Conservation (phyloP, 2,888 invertebrate genomes). For the Lithosia quadra region DNA sequence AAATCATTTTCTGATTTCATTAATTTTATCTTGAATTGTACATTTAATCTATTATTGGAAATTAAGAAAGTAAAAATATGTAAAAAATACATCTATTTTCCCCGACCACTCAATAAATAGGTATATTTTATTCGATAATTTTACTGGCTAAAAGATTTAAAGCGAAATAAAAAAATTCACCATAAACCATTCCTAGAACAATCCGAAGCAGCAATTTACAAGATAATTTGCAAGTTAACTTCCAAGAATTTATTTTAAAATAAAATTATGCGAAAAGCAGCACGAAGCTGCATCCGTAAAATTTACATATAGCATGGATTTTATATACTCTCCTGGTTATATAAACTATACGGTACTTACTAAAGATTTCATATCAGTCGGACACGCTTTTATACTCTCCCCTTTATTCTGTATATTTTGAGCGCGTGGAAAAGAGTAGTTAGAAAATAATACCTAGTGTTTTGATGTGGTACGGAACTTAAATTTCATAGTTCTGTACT, state of each 20-base stretch:
- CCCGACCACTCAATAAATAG: too few relatives aligned
- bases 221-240: conserved; percentile 8
- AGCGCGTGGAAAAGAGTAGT: conserved; percentile 13
- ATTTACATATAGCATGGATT: conserved; percentile 24
- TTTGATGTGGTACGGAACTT: not conserved
- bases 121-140: too few relatives aligned
- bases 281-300: conserved; percentile 18
- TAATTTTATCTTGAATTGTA: too few relatives aligned
- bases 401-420: conserved; percentile 13
- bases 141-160: not conserved
- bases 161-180: too few relatives aligned
- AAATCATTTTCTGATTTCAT: too few relatives aligned
- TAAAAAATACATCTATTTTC: too few relatives aligned
- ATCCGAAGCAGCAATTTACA: conserved; percentile 5
- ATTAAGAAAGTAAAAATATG: too few relatives aligned
- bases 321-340: conserved; percentile 21
- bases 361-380: conserved; percentile 23
- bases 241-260: conserved; percentile 10
- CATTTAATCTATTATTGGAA: too few relatives aligned
- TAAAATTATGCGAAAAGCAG: conserved; percentile 11
- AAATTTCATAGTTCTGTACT: too few relatives aligned
- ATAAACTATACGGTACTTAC: conserved; percentile 18
- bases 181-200: not conserved
- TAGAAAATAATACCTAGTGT: too few relatives aligned
- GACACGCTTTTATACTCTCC: conserved; percentile 20